These are phyloP conservation scores for Mythimna loreyi DNA, from an alignment of 2,888 invertebrate genomes.

Conservation along the genomic window DNA sequence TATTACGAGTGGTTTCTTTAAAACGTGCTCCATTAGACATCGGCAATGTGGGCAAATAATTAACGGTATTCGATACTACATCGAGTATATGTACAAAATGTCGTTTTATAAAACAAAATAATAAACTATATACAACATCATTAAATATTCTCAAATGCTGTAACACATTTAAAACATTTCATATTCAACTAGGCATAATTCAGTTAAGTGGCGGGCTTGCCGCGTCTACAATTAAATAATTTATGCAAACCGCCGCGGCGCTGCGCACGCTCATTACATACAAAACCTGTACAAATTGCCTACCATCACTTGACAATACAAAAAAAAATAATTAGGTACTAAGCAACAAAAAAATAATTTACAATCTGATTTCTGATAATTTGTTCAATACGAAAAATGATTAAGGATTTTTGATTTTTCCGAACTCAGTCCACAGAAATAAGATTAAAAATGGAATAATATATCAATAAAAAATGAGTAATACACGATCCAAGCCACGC, in stretches of 20 bases:
- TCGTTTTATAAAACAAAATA: conserved; percentile 89
- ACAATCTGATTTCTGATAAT: conserved; percentile 73
- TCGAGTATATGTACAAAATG: conserved; percentile 85
- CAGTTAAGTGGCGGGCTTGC: conserved; percentile 79
- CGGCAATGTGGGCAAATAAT: conserved; percentile 86
- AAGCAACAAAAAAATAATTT: conserved; percentile 82
- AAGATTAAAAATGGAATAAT: conserved; percentile 69
- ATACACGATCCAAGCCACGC: conserved; percentile 72
- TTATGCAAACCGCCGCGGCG: conserved; percentile 69
- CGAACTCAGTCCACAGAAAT: conserved; percentile 70
- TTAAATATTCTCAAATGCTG: conserved; percentile 91
- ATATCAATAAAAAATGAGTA: conserved; percentile 69
- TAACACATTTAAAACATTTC: conserved; percentile 91
- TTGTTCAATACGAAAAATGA: conserved; percentile 73
- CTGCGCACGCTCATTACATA: conserved; percentile 64
- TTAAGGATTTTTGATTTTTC: conserved; percentile 64
- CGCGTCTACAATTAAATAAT: conserved; percentile 79
- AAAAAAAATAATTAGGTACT: conserved; percentile 76
- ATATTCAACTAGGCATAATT: conserved; percentile 89
- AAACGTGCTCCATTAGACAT: conserved; percentile 82
- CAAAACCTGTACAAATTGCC: conserved; percentile 81
- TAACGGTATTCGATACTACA: conserved; percentile 78
- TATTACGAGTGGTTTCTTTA: conserved; percentile 89
- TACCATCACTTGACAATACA: conserved; percentile 72
- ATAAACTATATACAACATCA: conserved; percentile 90